phyloP scores from a whole-genome alignment of 35 echinoderm and acorn worm species.

The Acanthaster planci region DNA sequence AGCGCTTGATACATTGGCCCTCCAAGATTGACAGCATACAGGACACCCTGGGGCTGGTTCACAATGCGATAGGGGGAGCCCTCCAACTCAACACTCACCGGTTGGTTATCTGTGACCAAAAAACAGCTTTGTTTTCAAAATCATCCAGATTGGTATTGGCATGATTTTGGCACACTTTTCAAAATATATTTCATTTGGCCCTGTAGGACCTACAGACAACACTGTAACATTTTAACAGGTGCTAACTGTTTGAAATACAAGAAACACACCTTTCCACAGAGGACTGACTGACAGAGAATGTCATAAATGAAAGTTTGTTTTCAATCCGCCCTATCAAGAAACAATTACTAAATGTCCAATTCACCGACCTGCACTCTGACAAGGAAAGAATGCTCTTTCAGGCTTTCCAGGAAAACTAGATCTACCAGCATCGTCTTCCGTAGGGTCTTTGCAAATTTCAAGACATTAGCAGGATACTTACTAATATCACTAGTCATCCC shows the following conservation, averaged over 20 bases:
- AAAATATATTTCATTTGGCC: background rate
- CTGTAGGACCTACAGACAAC: background rate
- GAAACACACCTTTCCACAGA: too few species aligned
- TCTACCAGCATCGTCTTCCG: too few species aligned
- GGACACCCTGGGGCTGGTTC: slow-evolving; percentile 72
- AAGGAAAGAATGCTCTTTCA: too few species aligned
- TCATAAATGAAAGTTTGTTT: too few species aligned
- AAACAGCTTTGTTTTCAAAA: background rate
- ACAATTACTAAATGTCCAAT: too few species aligned
- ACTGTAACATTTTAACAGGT: background rate
- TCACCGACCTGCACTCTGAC: too few species aligned
- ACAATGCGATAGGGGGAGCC: slow-evolving; percentile 67
- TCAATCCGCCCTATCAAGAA: too few species aligned
- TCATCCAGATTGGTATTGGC: background rate
- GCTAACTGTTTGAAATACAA: background rate
- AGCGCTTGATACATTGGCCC: slow-evolving; percentile 74
- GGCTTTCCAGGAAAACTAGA: too few species aligned
- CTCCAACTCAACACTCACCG: slow-evolving; percentile 66
- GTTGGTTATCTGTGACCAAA: slow-evolving; percentile 47
- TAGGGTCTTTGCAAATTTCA: too few species aligned
- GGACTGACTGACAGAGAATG: too few species aligned
- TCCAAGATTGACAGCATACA: slow-evolving; percentile 74
- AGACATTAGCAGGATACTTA: slow-evolving; percentile 25
- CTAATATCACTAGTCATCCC: slow-evolving; percentile 58
- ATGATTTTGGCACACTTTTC: background rate